phyloP scores from a whole-genome alignment of 2,888 invertebrate genomes.

The Hirudinaria manillensis region DNA sequence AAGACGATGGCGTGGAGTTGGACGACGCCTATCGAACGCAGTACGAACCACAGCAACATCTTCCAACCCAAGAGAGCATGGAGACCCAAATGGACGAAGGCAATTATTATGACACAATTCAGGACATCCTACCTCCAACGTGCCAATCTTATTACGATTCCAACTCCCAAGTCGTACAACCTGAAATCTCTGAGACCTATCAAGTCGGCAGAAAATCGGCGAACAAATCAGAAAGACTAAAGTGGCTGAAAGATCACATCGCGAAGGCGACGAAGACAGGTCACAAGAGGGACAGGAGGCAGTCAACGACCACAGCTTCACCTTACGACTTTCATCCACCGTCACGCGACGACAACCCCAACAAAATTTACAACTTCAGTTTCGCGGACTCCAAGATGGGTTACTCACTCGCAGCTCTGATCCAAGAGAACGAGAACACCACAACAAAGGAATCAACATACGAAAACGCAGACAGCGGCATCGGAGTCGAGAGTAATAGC shows the following conservation, averaged over 20 bases:
- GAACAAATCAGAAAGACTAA: background rate
- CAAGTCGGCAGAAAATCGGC: too few relatives aligned
- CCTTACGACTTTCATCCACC: background rate
- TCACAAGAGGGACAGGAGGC: background rate
- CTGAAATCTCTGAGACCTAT: background rate
- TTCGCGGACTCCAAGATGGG: constrained; percentile 29
- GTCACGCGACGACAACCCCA: background rate
- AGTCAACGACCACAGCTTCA: background rate
- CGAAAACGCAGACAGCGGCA: constrained; percentile 26
- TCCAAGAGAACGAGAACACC: constrained; percentile 1
- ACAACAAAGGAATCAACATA: background rate
- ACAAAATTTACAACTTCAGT: constrained; percentile 23
- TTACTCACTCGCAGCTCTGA: background rate
- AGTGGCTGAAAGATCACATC: background rate
- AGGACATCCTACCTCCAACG: background rate
- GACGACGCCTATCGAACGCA: background rate
- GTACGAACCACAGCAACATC: background rate
- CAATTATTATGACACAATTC: constrained; percentile 20
- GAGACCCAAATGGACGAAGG: background rate
- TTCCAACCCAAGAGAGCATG: background rate
- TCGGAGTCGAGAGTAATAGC: constrained; percentile 6
- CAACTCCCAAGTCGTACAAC: background rate
- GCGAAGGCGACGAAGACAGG: constrained; percentile 1
- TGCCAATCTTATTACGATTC: background rate
- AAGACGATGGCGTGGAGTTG: background rate